Base-by-base conservation (phyloP, 2,888 invertebrate species). In the Tuberolachnus salignus region DNA sequence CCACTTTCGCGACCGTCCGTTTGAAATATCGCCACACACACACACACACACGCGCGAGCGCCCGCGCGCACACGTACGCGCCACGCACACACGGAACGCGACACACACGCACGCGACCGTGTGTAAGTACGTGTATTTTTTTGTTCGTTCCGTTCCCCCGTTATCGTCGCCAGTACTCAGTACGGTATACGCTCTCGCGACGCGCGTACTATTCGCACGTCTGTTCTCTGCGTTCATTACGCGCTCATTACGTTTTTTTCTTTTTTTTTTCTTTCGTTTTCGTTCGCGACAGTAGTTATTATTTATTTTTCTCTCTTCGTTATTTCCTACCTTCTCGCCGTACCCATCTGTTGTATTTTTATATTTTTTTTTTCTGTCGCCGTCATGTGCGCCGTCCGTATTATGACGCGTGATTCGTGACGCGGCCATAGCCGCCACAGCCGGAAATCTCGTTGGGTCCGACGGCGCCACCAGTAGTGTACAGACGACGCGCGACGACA, bases 11-110 rank as follows among this genome's bases (percentile, higher is more conserved):
- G 64, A 63, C 55, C 34, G 67, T 66, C 55, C 74, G 66, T 78
- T 78, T 67, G 67, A 78, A 78, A 78, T 78, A 78, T 78, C 75
- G 49, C 16, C 67, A 67, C 59, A 66, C 74, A 74, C 64, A 64
- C 53, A 55, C 53, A 21, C 44, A 9, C 72, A 51, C 61, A 26
- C 59, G 16, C n/a, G 1, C n/a, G 19, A 16, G n/a, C 8, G 4
- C 21, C 4, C 34, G 11, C 19, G 26, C 13, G 42, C 34, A n/a
- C 69, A 14, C 26, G 51, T 51, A 51, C n/a, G 59, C 46, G n/a
- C n/a, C 13, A 4, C 44, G 26, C 44, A 63, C 66, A 46, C 67
- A 42, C 53, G 13, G 19, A 61, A 14, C 64, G 26, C 23, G 21
- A 34, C 34, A 34, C 34, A 34, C 64, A 61, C 49, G 44, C 59